These are phyloP conservation scores for Epinephelus awoara DNA, from an alignment of 2,797 vertebrate species.

Conservation along the genomic window DNA sequence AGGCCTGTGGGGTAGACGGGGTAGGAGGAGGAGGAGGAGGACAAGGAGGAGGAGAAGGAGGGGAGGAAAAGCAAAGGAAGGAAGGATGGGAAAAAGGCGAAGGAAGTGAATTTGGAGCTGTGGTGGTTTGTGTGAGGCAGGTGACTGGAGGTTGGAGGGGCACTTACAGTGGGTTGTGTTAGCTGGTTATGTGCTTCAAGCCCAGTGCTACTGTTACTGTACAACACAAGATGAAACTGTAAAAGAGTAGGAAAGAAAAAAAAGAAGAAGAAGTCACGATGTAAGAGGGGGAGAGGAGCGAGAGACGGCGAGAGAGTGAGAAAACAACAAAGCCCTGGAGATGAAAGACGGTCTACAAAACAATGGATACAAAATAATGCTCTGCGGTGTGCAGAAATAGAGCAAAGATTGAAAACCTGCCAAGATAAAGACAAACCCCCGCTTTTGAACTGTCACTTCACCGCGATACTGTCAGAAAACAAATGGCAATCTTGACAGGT, in stretches of 20 bases:
- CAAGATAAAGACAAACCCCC: slow-evolving; percentile 84
- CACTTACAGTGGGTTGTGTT: slow-evolving; percentile 47
- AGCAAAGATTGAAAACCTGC: slow-evolving; percentile 86
- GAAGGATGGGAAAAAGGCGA: slow-evolving; percentile 41
- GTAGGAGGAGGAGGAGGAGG: slow-evolving; percentile 12
- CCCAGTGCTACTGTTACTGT: slow-evolving; percentile 59
- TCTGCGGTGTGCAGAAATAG: slow-evolving; percentile 80
- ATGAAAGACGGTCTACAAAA: slow-evolving; percentile 83
- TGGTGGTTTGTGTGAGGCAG: slow-evolving; percentile 36
- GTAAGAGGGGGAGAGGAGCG: slow-evolving; percentile 56
- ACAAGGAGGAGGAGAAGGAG: slow-evolving; percentile 7
- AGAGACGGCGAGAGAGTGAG: slow-evolving; percentile 64
- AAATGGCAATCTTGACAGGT: slow-evolving; percentile 82
- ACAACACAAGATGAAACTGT: slow-evolving; percentile 58
- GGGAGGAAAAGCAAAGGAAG: slow-evolving; percentile 30
- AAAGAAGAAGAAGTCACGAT: slow-evolving; percentile 61
- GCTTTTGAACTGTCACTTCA: slow-evolving; percentile 83
- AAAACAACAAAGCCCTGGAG: slow-evolving; percentile 82
- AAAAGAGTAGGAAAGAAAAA: slow-evolving; percentile 26
- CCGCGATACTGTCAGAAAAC: slow-evolving; percentile 80
- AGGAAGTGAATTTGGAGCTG: slow-evolving; percentile 29
- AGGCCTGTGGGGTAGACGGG: slow-evolving; percentile 71
- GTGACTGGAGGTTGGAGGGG: slow-evolving; percentile 45
- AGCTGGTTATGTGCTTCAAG: slow-evolving; percentile 34
- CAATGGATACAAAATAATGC: slow-evolving; percentile 81